Evolutionary conservation across 2,113 vertebrate species (phyloP).

Genomic region (Solenodon paradoxus): DNA sequence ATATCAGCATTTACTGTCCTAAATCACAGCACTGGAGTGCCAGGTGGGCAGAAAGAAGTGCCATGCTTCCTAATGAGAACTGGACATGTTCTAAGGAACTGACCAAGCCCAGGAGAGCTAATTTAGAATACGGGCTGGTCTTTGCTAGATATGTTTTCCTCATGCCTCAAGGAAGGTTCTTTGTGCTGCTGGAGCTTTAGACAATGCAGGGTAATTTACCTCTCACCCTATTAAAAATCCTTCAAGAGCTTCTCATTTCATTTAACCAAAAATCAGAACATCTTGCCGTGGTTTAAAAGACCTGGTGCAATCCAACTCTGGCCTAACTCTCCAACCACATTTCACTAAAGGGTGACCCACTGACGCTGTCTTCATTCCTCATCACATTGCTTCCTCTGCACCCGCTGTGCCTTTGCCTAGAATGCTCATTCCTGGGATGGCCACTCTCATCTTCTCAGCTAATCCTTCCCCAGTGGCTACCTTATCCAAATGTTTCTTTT

Average conservation of each 20-base stretch:
- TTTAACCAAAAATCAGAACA: neutral
- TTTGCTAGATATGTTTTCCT: neutral
- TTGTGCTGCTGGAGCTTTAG: neutral
- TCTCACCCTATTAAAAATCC: neutral
- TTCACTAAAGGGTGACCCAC: neutral
- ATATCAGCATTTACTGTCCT: neutral
- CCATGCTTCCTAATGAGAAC: neutral
- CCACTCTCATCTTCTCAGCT: neutral
- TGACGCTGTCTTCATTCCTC: neutral
- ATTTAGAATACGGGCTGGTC: neutral
- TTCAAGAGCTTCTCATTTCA: neutral
- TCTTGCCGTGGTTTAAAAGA: neutral
- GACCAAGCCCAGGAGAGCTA: neutral
- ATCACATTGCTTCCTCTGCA: neutral
- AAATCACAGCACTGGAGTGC: neutral
- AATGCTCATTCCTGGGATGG: neutral
- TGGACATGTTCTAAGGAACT: neutral
- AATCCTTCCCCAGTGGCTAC: neutral
- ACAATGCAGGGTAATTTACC: neutral
- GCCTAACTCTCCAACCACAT: neutral
- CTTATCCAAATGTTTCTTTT: neutral
- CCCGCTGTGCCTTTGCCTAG: neutral
- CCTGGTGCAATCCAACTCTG: neutral
- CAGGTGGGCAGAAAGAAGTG: neutral
- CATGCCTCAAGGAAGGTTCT: neutral